Base-by-base conservation (phyloP, 2,113 vertebrate genomes). In the Chelonoidis abingdonii region DNA sequence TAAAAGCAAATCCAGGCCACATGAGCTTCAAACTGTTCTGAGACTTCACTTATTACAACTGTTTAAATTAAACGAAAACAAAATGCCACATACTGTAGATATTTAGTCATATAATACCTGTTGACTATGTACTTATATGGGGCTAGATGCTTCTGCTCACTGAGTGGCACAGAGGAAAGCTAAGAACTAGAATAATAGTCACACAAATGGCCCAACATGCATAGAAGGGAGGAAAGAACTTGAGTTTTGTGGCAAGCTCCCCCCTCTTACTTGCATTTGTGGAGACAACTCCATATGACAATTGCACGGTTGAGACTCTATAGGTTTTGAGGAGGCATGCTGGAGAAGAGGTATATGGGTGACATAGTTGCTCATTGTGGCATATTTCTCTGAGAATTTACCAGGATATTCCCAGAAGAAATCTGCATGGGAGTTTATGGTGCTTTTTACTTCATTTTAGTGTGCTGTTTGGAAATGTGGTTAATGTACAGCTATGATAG, bases 271-370 rank as follows among this genome's bases (percentile, higher is more conserved):
- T 57, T 85, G 22, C 4, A 79, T 5, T 1, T 90, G 25, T 25
- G 94, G 52, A 95, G 82, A 1, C 2, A 38, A 78, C 89, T 83
- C 9, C 83, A 85, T 41, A 44, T 41, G 19, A 89, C 91, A 80
- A 87, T 41, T 0, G 19, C 4, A 4, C 1, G 56, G 0, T 7
- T 25, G 2, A 29, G 10, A 35, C 59, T 38, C 5, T 16, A 62
- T 38, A 4, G 53, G 12, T 84, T 1, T 87, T 57, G 59, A 62
- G 59, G 29, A 14, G 59, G 13, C 13, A 14, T 62, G 59, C 31
- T 31, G 59, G 59, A 62, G 12, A 62, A 62, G 29, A 62, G 29
- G 59, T 62, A 31, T 35, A 14, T 62, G 59, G 57, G 29, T 62
- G 59, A 62, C 59, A 31, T 35, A 29, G 29, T 62, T 62, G 29